Evolutionary conservation across 2,113 vertebrate genomes (phyloP), one percentile per base, ranked within the genome.

Genomic region (Aythya baeri): DNA sequence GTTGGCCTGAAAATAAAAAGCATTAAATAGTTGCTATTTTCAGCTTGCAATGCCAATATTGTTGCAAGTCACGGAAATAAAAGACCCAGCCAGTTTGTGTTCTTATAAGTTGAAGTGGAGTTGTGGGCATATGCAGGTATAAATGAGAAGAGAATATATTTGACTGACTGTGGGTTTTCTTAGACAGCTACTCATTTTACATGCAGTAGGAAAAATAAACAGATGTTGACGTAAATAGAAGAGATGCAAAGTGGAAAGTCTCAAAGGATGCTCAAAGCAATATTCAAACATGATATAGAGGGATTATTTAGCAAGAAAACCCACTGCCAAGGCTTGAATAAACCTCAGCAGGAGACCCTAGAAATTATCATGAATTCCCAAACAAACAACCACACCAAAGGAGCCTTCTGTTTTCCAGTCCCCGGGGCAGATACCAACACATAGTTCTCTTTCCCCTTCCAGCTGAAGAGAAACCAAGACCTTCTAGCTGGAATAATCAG

Each of bases 261-360:
- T 91, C 86, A 20, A 43, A 71, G 63, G 76, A 67, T 43, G 62
- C 88, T 78, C 55, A 57, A 68, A 94, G 96, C 73, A 89, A 82
- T 71, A 92, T 58, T 67, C 83, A 70, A 59, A 80, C 59, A 38
- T 13, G 54, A 83, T 50, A 50, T 29, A 46, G 46, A 74, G 74
- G 62, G 82, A 89, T 27, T 88, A 41, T 66, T 86, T 65, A 44
- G 58, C 58, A 58, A 88, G 92, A 65, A 95, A 95, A 92, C 58
- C 34, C 73, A 34, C 66, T 76, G 90, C 65, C 83, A 84, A 82
- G n/a, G 71, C 70, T 95, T 93, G 89, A 92, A 82, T 61, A 95
- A 94, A 73, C 54, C 83, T 86, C 83, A 27, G 65, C 27, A 29
- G 73, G 92, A 88, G 25, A 89, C 44, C 70, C 73, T 44, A 46